A percentile compares a stretch with the other conserved stretches of the same genome.
phyloP scores from a whole-genome alignment of 1,140 invertebrate species.

The Nasonia giraulti region DNA sequence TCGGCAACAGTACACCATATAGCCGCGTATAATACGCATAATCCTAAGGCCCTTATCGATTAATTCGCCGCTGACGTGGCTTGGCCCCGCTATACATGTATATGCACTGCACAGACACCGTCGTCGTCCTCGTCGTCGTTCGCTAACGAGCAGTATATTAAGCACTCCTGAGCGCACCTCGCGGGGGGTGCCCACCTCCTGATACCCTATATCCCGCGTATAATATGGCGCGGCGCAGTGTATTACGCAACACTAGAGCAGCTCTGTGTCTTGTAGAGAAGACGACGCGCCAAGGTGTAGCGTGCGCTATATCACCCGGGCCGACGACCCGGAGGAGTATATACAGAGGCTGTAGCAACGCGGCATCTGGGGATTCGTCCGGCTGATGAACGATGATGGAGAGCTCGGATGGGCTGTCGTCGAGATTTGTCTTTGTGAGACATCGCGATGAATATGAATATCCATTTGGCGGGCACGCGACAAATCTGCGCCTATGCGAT shows the following conservation, averaged over 20 bases:
- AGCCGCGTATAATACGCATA: not conserved
- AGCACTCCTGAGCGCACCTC: constrained; percentile 15
- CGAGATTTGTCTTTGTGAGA: not conserved
- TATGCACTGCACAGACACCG: not conserved
- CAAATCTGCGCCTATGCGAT: too few species aligned
- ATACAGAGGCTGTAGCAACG: not conserved
- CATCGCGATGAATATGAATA: not conserved
- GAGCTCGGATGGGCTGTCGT: not conserved
- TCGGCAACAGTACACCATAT: not conserved
- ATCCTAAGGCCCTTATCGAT: constrained; percentile 16
- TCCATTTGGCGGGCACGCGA: not conserved
- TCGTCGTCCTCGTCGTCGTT: not conserved
- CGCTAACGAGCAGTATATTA: constrained; percentile 42
- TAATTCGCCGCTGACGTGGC: constrained; percentile 28
- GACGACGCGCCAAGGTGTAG: not conserved
- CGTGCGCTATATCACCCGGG: not conserved
- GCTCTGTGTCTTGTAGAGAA: not conserved
- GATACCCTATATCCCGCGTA: not conserved
- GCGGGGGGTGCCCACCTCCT: not conserved
- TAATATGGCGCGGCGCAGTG: constrained; percentile 13
- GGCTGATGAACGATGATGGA: not conserved
- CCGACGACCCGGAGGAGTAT: not conserved
- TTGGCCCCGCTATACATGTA: not conserved
- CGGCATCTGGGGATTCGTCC: not conserved
- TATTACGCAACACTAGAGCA: constrained; percentile 22